Percentiles rank a stretch among this genome's conserved stretches.
These are phyloP conservation scores for Megalops cyprinoides DNA, from an alignment of 2,797 vertebrate species.

Conservation along the genomic window DNA sequence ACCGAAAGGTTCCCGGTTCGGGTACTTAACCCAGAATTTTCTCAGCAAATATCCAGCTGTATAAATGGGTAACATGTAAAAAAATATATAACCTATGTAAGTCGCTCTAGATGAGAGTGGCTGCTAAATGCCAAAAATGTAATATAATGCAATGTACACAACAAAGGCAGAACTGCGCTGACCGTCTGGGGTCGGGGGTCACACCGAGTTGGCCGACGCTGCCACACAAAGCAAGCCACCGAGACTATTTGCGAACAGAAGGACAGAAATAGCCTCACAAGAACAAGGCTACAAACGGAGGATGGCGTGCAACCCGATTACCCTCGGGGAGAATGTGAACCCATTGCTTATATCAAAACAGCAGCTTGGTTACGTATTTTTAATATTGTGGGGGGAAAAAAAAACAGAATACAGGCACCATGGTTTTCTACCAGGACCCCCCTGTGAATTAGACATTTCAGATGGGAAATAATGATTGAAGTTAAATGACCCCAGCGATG, in stretches of 20 bases:
- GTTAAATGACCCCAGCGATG: not conserved
- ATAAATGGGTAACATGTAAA: too few species aligned
- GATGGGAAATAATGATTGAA: not conserved
- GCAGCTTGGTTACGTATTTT: not conserved
- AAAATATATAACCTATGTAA: too few species aligned
- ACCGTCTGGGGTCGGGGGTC: not conserved
- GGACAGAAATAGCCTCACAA: not conserved
- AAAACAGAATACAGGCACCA: not conserved
- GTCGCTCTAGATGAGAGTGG: too few species aligned
- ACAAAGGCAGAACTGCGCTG: not conserved
- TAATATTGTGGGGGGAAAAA: not conserved
- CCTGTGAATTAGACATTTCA: not conserved
- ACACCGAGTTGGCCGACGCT: not conserved
- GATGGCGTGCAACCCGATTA: not conserved
- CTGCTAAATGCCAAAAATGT: too few species aligned
- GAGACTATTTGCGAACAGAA: too few species aligned
- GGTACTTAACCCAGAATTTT: too few species aligned
- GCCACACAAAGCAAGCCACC: not conserved
- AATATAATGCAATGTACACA: too few species aligned
- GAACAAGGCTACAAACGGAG: not conserved
- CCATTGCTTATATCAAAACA: not conserved
- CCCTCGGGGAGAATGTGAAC: not conserved
- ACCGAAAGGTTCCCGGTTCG: too few species aligned
- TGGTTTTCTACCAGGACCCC: not conserved
- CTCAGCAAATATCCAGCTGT: too few species aligned